Conservation (phyloP, 2,113 vertebrate species). For the Equus przewalskii region DNA sequence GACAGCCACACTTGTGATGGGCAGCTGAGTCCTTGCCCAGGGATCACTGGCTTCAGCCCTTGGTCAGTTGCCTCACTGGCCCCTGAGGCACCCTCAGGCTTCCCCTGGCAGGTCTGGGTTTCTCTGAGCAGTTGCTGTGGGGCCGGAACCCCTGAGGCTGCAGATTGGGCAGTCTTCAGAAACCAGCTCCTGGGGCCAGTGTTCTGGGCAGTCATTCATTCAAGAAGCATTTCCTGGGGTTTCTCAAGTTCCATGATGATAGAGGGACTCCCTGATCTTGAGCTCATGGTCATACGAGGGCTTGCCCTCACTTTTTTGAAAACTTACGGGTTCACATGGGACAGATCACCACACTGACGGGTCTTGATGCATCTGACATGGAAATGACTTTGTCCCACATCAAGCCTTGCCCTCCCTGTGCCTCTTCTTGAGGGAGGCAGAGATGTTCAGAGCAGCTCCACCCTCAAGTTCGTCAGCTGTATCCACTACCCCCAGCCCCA, state of each 20-base stretch:
- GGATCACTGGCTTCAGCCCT: neutral
- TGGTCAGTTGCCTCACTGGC: neutral
- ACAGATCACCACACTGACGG: neutral
- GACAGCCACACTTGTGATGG: neutral
- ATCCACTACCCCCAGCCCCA: neutral
- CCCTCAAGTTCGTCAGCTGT: neutral
- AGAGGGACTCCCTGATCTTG: neutral
- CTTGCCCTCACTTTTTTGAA: neutral
- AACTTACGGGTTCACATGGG: neutral
- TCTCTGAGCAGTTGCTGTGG: neutral
- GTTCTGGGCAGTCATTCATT: neutral
- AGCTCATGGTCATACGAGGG: neutral
- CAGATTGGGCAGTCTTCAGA: neutral
- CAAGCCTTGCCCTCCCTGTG: neutral
- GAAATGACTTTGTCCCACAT: neutral
- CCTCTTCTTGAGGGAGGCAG: neutral
- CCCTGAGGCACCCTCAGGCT: neutral
- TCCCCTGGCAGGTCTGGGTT: neutral
- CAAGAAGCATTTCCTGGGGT: neutral
- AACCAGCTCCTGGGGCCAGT: neutral
- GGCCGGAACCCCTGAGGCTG: neutral
- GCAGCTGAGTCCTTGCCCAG: rapidly evolving
- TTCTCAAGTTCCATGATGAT: rapidly evolving
- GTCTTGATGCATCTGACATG: neutral
- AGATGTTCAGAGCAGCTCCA: neutral